Evolutionary conservation across 2,888 invertebrate species (phyloP).

Genomic region (Andrena hattorfiana): DNA sequence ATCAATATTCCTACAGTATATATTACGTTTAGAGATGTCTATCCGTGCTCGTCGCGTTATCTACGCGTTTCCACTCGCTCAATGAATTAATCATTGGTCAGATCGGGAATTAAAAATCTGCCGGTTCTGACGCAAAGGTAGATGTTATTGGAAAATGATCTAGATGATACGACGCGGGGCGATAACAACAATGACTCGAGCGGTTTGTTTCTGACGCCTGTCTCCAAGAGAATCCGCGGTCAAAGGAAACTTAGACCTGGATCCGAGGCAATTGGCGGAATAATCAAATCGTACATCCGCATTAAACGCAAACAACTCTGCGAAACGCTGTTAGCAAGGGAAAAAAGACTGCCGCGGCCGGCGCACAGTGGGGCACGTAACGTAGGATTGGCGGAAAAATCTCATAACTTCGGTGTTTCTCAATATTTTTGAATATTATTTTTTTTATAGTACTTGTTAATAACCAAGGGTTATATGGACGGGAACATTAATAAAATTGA

Average conservation of each 20-base stretch:
- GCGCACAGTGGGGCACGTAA: too few species aligned
- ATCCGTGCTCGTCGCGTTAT: conserved; percentile 1
- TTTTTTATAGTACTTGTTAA: too few species aligned
- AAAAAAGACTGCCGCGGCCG: not conserved
- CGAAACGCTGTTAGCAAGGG: conserved; percentile 19
- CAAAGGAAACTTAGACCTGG: not conserved
- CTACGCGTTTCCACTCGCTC: not conserved
- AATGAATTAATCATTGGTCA: not conserved
- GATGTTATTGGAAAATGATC: not conserved
- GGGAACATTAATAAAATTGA: too few species aligned
- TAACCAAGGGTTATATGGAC: too few species aligned
- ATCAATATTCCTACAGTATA: conserved; percentile 75
- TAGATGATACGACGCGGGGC: too few species aligned
- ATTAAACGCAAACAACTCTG: conserved; percentile 41
- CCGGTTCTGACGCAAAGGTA: too few species aligned
- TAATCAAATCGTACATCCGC: conserved; percentile 42
- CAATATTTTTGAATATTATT: too few species aligned
- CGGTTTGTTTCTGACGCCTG: too few species aligned
- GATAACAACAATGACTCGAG: too few species aligned
- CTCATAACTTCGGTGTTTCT: too few species aligned
- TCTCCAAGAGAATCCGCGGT: too few species aligned
- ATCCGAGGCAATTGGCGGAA: conserved; percentile 7
- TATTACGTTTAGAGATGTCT: conserved; percentile 26
- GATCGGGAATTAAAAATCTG: not conserved
- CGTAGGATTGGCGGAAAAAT: too few species aligned